Evolutionary conservation across 2,797 vertebrate genomes (phyloP).

Genomic region (Gila robusta): DNA sequence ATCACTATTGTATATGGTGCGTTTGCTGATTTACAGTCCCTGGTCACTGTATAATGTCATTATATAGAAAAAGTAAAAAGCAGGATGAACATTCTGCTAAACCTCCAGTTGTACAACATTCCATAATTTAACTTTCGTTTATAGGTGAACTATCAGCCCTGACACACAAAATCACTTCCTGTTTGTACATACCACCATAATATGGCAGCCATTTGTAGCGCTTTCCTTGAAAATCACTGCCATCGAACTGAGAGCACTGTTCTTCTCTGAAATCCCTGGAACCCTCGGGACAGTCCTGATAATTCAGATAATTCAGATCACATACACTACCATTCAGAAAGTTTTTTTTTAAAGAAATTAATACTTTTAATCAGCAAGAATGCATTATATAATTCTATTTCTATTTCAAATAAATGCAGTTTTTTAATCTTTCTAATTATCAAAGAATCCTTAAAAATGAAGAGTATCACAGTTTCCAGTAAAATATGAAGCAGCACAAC

Average conservation of each 20-base stretch:
- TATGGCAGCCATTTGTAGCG: conserved; percentile 93
- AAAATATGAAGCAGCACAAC: too few relatives aligned
- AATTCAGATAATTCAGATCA: conserved; percentile 15
- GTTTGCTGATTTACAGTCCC: neutral
- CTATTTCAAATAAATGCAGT: neutral
- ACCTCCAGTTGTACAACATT: neutral
- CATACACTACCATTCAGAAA: neutral
- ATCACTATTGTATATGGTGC: neutral
- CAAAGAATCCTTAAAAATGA: neutral
- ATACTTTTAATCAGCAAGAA: neutral
- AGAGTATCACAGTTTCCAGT: neutral
- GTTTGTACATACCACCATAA: conserved; percentile 84
- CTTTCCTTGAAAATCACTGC: conserved; percentile 88
- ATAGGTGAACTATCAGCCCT: neutral
- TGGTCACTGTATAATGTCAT: neutral
- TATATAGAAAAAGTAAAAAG: neutral
- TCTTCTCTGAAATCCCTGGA: conserved; percentile 91
- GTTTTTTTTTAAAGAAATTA: neutral
- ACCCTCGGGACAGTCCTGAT: conserved; percentile 89
- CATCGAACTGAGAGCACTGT: conserved; percentile 92
- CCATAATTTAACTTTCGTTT: neutral
- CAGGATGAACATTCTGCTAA: neutral
- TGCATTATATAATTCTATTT: neutral
- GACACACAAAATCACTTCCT: neutral
- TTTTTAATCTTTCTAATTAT: neutral